Evolutionary conservation across 2,113 vertebrate genomes (phyloP).

Genomic region (Thomomys bottae): DNA sequence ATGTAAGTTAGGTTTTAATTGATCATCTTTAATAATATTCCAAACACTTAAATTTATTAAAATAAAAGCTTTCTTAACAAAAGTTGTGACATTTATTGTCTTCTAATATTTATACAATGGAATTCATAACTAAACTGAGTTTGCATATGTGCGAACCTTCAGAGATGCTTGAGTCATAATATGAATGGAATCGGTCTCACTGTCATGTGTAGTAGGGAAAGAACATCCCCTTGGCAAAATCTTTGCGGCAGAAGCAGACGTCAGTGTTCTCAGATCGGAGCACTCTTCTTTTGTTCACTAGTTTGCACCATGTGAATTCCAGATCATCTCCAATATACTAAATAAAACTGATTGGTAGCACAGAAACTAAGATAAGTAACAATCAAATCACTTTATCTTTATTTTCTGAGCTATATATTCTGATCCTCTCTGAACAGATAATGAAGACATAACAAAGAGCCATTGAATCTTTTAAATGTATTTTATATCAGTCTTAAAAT

Average conservation of each 20-base stretch:
- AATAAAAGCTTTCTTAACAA: conserved; percentile 1
- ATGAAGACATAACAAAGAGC: neutral
- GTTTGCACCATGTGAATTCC: neutral
- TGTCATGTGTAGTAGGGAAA: neutral
- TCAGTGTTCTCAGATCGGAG: no score
- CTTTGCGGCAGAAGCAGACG: neutral
- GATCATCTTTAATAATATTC: conserved; percentile 40
- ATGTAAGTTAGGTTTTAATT: conserved; percentile 25
- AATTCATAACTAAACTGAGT: neutral
- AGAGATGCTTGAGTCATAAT: neutral
- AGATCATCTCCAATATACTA: neutral
- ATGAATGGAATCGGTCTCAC: neutral
- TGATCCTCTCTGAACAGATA: conserved; percentile 32
- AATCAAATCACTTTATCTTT: no score
- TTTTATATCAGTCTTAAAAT: neutral
- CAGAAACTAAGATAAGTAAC: conserved; percentile 11
- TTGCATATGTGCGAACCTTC: neutral
- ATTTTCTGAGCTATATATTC: neutral
- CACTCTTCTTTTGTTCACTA: neutral
- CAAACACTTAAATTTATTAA: conserved; percentile 22
- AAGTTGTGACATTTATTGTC: neutral
- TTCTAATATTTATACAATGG: neutral
- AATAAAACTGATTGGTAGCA: neutral
- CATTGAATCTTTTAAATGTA: neutral
- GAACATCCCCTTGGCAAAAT: neutral